phyloP scores from a whole-genome alignment of 2,113 vertebrate genomes.

The Megaleporinus macrocephalus region DNA sequence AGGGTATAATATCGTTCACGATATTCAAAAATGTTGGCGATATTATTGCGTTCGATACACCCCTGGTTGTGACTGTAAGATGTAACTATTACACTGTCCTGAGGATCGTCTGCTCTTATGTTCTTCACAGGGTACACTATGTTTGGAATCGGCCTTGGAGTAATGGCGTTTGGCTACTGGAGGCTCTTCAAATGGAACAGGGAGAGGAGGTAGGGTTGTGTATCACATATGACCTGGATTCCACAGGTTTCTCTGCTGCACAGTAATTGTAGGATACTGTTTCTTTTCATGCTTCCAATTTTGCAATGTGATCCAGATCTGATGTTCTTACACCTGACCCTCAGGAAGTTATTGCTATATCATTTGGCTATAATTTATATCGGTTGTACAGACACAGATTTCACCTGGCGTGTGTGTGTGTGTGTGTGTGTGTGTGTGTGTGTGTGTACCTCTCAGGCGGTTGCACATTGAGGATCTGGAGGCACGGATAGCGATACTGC shows the following conservation, averaged over 20 bases:
- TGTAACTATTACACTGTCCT: neutral
- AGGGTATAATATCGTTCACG: too few species aligned
- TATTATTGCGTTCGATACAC: too few species aligned
- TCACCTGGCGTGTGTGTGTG: neutral
- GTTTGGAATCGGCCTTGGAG: slow-evolving; percentile 84
- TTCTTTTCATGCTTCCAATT: neutral
- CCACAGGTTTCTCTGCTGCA: neutral
- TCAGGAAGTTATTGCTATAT: neutral
- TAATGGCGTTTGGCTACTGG: slow-evolving; percentile 86
- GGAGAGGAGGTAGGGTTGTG: slow-evolving; percentile 80
- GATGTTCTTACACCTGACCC: neutral
- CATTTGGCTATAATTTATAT: neutral
- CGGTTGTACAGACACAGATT: neutral
- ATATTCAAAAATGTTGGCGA: too few species aligned
- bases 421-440: slow-evolving; percentile 17
- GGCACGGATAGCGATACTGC: slow-evolving; percentile 85
- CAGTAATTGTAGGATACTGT: neutral
- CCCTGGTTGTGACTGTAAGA: too few species aligned
- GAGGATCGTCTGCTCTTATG: neutral
- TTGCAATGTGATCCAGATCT: too few species aligned
- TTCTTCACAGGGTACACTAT: slow-evolving; percentile 82
- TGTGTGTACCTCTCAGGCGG: slow-evolving; percentile 72
- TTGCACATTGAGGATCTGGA: slow-evolving; percentile 89
- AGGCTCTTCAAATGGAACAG: slow-evolving; percentile 86
- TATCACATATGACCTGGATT: neutral